These are phyloP conservation scores for Lordiphosa fenestrarum DNA, from an alignment of 2,888 invertebrate genomes.

Conservation along the genomic window DNA sequence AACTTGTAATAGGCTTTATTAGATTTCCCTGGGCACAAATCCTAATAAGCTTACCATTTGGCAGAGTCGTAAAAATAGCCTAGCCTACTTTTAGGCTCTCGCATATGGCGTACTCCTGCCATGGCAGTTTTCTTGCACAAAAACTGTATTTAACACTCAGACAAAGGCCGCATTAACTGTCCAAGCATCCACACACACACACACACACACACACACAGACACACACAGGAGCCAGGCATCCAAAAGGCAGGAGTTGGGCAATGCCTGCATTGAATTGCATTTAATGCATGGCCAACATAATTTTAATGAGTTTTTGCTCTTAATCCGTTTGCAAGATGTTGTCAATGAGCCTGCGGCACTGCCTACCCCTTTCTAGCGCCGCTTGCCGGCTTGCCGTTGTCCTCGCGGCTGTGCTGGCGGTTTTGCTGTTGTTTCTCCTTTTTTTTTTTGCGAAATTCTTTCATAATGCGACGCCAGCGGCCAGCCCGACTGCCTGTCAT, in stretches of 20 bases:
- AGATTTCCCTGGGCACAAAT: too few species aligned
- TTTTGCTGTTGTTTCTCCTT: neutral
- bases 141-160: conserved; percentile 30
- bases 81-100: conserved; percentile 3
- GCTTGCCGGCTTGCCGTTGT: neutral
- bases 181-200: conserved; percentile 19
- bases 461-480: conserved; percentile 52
- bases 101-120: neutral
- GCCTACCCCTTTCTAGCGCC: neutral
- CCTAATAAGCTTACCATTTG: too few species aligned
- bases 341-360: conserved; percentile 59
- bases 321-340: conserved; percentile 72
- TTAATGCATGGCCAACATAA: conserved; percentile 74
- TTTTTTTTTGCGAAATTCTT: conserved; percentile 37
- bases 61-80: neutral
- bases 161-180: conserved; percentile 56
- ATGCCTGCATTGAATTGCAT: conserved; percentile 67
- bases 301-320: conserved; percentile 76
- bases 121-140: neutral
- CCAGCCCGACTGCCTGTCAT: conserved; percentile 44
- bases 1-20: too few species aligned
- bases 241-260: conserved; percentile 1
- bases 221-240: neutral
- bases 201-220: conserved; percentile 1
- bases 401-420: conserved; percentile 8